phyloP scores from a whole-genome alignment of 2,797 vertebrate species.

The Orientallactaga sibirica region DNA sequence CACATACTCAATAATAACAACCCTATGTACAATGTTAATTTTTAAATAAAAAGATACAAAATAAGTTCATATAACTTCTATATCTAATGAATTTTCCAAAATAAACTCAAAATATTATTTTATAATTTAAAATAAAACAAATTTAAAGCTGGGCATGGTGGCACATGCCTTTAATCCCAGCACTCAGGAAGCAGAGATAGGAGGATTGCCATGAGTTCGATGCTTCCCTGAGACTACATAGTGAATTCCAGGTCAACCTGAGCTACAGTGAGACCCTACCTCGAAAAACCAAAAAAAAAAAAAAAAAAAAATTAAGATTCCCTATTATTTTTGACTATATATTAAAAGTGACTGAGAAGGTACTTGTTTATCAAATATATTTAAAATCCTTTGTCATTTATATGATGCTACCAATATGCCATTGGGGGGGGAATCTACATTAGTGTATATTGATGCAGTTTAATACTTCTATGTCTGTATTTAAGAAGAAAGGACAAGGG shows the following conservation, averaged over 20 bases:
- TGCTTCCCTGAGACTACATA: too few relatives aligned
- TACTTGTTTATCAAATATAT: conserved; percentile 32
- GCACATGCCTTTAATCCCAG: too few relatives aligned
- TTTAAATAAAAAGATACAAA: conserved; percentile 50
- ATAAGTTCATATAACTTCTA: neutral
- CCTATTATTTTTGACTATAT: conserved; percentile 22
- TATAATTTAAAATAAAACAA: conserved; percentile 32
- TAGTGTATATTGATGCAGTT: neutral
- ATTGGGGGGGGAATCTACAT: neutral
- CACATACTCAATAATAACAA: too few relatives aligned
- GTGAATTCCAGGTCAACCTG: too few relatives aligned
- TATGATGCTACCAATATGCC: conserved; percentile 20
- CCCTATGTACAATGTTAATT: neutral
- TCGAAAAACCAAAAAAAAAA: too few relatives aligned
- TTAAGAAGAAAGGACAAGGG: conserved; percentile 11
- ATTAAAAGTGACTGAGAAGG: conserved; percentile 30
- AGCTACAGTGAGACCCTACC: too few relatives aligned
- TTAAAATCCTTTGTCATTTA: conserved; percentile 63
- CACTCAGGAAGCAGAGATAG: too few relatives aligned
- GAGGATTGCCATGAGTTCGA: too few relatives aligned
- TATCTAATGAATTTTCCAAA: conserved; percentile 54
- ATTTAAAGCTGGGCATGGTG: neutral
- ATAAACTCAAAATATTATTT: conserved; percentile 48
- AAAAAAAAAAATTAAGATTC: neutral
- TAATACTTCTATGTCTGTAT: conserved; percentile 19